phyloP scores from a whole-genome alignment of 2,888 invertebrate species.

The Thymelicus acteon region DNA sequence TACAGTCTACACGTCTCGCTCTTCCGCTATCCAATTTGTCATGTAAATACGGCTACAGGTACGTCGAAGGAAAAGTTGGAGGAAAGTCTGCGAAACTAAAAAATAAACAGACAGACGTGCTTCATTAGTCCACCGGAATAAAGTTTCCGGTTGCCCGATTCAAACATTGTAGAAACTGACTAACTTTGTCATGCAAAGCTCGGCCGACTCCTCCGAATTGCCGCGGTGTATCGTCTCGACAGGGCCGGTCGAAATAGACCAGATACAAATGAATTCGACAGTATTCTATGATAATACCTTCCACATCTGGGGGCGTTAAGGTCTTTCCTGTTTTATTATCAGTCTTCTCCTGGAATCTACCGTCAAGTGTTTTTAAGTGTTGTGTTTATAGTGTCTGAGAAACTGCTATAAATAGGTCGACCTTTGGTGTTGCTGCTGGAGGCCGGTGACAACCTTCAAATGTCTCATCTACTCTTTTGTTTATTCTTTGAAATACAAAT shows the following conservation, averaged over 20 bases:
- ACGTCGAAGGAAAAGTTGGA: slow-evolving; percentile 51
- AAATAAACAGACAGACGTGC: slow-evolving; percentile 59
- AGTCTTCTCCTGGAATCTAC: too few relatives aligned
- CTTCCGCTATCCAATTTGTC: slow-evolving; percentile 47
- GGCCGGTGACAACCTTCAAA: too few relatives aligned
- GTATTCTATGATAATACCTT: too few relatives aligned
- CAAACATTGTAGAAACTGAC: slow-evolving; percentile 53
- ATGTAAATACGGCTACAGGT: slow-evolving; percentile 58
- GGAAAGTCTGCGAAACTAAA: slow-evolving; percentile 58
- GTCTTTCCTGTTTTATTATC: too few relatives aligned
- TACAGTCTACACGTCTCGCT: slow-evolving; percentile 39
- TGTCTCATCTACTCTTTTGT: too few relatives aligned
- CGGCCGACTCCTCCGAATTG: not conserved
- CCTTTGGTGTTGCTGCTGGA: too few relatives aligned
- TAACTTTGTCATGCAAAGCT: slow-evolving; percentile 39
- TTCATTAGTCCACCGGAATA: slow-evolving; percentile 65
- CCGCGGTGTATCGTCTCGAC: not conserved
- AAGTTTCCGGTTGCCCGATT: slow-evolving; percentile 49
- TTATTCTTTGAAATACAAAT: not conserved
- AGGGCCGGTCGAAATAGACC: too few relatives aligned
- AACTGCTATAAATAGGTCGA: too few relatives aligned
- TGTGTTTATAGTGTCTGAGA: too few relatives aligned
- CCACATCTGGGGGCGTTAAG: too few relatives aligned
- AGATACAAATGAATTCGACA: too few relatives aligned
- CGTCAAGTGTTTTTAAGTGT: too few relatives aligned